phyloP scores from a whole-genome alignment of 2,113 vertebrate genomes.

The Tapirus terrestris region DNA sequence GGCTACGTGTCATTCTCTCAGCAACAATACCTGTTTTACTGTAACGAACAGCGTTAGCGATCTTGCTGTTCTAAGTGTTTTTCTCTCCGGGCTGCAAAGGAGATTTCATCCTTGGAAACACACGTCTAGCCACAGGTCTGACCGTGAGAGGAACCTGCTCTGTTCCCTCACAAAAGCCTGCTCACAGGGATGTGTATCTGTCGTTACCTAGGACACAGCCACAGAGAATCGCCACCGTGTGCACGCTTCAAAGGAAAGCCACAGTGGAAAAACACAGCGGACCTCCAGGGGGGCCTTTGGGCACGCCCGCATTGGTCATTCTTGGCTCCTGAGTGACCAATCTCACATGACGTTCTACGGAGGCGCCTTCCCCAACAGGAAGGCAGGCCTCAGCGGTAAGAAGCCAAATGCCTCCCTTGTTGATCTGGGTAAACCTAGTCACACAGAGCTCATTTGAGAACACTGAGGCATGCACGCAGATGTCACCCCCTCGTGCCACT shows the following conservation, averaged over 20 bases:
- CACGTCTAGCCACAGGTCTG: not conserved
- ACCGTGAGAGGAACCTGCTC: not conserved
- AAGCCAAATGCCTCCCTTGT: not conserved
- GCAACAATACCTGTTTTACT: not conserved
- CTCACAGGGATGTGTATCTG: constrained; percentile 63
- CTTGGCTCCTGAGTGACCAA: constrained; percentile 67
- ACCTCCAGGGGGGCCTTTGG: constrained; percentile 4
- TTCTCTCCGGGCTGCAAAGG: not conserved
- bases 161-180: not conserved
- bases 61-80: not conserved
- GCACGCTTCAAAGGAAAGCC: constrained; percentile 9
- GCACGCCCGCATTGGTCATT: constrained; percentile 39
- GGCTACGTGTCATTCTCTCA: constrained; percentile 16
- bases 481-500: not conserved
- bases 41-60: not conserved
- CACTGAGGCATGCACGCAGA: not conserved
- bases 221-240: not conserved
- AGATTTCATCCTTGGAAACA: not conserved
- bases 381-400: constrained; percentile 67
- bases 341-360: constrained; percentile 65
- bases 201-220: constrained; percentile 48
- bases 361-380: constrained; percentile 65
- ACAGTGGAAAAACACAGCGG: constrained; percentile 32
- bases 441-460: not conserved
- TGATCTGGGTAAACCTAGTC: not conserved